Base-by-base conservation (phyloP, 1,140 invertebrate genomes). In the Ceratina japonica region DNA sequence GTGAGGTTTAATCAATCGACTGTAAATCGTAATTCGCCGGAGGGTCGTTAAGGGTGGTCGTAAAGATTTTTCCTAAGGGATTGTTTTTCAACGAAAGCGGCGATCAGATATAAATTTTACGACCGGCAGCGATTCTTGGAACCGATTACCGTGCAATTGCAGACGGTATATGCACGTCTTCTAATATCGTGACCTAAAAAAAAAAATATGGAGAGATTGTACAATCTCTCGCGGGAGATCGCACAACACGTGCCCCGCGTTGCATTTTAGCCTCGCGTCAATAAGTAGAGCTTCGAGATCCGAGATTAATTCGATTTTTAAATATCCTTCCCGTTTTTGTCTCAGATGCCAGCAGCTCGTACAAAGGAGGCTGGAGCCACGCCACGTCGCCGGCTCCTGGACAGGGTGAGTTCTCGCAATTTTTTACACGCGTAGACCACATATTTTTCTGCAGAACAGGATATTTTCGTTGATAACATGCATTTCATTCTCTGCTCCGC, bases 351-450 rank as follows among this genome's bases (percentile, higher is more conserved):
- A 94, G 95, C 92, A 94, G 94, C 65, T 94, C 94, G 78, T 95
- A 95, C 90, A 95, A 95, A 92, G 94, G 94, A 80, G 94, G 94
- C 91, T 95, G 94, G 94, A 94, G 94, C 82, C 94, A 94, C 90
- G 92, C 93, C 66, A 91, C 94, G 49, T 93, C 93, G 63, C 94
- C 94, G 82, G 89, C 91, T 84, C 92, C 92, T 89, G 91, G 91
- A 87, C 92, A 92, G 87, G 92, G 92, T 92, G 65, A 91, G 91
- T 89, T 27, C 31, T 22, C 7, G 54, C 51, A 62, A 77, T 83
- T 77, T 81, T 82, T 63, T 61, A 37, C 64, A 27, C n/a, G 22
- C 44, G 65, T 59, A 15, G 10, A 54, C 52, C 61, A 7, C 0
- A 31, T 7, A n/a, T 27, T 27, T 24, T 31, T 18, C 18, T 12